A percentile compares a stretch with the other conserved stretches of the same genome.
Conservation (phyloP, 2,797 vertebrate genomes). For the Meda fulgida region DNA sequence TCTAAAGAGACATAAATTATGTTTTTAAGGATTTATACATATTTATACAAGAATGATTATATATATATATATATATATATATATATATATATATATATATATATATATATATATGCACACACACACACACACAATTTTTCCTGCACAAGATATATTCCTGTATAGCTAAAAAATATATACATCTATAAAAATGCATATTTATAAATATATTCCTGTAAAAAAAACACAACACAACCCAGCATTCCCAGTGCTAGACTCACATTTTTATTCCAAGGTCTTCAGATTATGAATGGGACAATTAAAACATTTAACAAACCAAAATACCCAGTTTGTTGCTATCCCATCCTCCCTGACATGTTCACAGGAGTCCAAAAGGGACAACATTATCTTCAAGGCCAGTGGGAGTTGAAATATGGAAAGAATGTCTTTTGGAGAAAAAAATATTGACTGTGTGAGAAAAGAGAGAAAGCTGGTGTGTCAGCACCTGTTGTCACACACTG, state of each 20-base stretch:
- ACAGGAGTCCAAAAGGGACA: conserved; percentile 55
- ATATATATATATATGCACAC: too few relatives aligned
- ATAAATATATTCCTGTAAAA: too few relatives aligned
- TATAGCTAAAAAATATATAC: too few relatives aligned
- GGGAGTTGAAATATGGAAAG: conserved; percentile 48
- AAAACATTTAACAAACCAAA: conserved; percentile 19
- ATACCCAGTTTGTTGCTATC: conserved; percentile 24
- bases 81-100: too few relatives aligned
- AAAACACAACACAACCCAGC: not conserved
- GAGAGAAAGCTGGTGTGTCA: conserved; percentile 49
- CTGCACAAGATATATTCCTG: too few relatives aligned
- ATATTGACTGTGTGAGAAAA: conserved; percentile 40
- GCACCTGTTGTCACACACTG: conserved; percentile 75
- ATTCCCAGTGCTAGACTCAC: not conserved
- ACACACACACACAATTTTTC: too few relatives aligned
- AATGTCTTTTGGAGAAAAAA: conserved; percentile 59
- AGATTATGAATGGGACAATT: not conserved
- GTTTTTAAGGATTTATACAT: not conserved
- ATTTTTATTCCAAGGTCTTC: conserved; percentile 5
- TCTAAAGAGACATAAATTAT: not conserved
- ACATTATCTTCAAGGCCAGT: conserved; percentile 46
- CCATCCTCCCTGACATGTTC: conserved; percentile 40
- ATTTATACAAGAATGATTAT: not conserved
- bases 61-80: too few relatives aligned
- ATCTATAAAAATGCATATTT: too few relatives aligned